Evolutionary conservation across 2,113 vertebrate genomes (phyloP).

Genomic region (Perca schrenkii): DNA sequence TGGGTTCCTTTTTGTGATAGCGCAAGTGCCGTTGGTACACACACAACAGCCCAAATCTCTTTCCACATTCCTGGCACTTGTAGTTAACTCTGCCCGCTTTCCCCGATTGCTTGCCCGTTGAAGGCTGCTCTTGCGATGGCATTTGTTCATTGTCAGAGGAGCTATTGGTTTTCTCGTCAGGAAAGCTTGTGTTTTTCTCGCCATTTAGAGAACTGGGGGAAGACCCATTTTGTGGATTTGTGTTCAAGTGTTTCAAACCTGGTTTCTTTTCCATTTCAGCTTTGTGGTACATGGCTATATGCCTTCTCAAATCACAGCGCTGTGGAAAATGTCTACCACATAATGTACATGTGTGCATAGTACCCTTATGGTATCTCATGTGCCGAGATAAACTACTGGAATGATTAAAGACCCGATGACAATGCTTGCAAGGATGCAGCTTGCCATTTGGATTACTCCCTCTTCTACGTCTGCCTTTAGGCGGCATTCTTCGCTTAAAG

Average conservation of each 20-base stretch:
- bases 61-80: conserved; percentile 84
- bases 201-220: conserved; percentile 32
- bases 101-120: conserved; percentile 55
- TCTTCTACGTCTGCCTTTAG: conserved; percentile 59
- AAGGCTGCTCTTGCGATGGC: conserved; percentile 36
- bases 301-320: conserved; percentile 84
- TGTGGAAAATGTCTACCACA: conserved; percentile 85
- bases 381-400: conserved; percentile 87
- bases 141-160: conserved; percentile 61
- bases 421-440: conserved; percentile 84
- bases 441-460: conserved; percentile 70
- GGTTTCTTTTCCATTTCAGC: conserved; percentile 75
- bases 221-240: conserved; percentile 53
- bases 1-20: conserved; percentile 82
- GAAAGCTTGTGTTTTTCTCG: conserved; percentile 39
- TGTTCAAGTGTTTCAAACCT: conserved; percentile 58
- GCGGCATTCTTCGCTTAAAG: conserved; percentile 52
- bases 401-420: conserved; percentile 84
- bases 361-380: conserved; percentile 87
- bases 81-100: conserved; percentile 73
- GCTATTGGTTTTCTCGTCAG: conserved; percentile 58
- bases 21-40: conserved; percentile 84
- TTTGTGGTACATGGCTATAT: conserved; percentile 84
- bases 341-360: conserved; percentile 82
- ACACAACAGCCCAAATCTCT: conserved; percentile 82